phyloP scores from a whole-genome alignment of 2,888 invertebrate genomes.

The Melolontha melolontha region DNA sequence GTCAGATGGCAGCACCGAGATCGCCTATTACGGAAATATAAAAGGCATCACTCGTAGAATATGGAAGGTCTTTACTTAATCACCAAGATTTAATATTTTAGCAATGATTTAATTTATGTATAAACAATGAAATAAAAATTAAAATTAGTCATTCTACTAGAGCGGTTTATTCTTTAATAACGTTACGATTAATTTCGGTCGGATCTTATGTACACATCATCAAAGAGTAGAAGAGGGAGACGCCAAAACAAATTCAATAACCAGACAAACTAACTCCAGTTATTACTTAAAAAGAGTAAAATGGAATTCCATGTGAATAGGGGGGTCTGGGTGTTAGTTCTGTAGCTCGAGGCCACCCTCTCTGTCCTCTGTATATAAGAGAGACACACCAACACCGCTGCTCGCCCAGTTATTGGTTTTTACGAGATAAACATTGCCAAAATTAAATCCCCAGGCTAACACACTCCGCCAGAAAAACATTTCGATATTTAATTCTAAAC shows the following conservation, averaged over 20 bases:
- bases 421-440: conserved; percentile 66
- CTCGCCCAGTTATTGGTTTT: conserved; percentile 64
- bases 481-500: conserved; percentile 65
- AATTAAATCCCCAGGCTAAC: conserved; percentile 65
- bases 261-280: conserved; percentile 58
- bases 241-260: conserved; percentile 53
- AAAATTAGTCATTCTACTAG: too few relatives aligned
- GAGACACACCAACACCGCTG: conserved; percentile 50
- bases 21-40: too few relatives aligned
- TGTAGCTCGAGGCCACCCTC: conserved; percentile 48
- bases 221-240: conserved; percentile 37
- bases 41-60: too few relatives aligned
- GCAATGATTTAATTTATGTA: too few relatives aligned
- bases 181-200: conserved; percentile 24
- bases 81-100: too few relatives aligned
- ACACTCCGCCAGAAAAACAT: conserved; percentile 64
- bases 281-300: conserved; percentile 60
- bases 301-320: conserved; percentile 61
- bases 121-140: too few relatives aligned
- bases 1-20: too few relatives aligned
- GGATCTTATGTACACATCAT: conserved; percentile 35
- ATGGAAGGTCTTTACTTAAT: too few relatives aligned
- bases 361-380: conserved; percentile 51
- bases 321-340: conserved; percentile 49
- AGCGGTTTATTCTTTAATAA: conserved; percentile 4